A percentile compares a stretch with the other conserved stretches of the same genome.
Conservation (phyloP, 1,140 invertebrate species). For the Drosophila ananassae region DNA sequence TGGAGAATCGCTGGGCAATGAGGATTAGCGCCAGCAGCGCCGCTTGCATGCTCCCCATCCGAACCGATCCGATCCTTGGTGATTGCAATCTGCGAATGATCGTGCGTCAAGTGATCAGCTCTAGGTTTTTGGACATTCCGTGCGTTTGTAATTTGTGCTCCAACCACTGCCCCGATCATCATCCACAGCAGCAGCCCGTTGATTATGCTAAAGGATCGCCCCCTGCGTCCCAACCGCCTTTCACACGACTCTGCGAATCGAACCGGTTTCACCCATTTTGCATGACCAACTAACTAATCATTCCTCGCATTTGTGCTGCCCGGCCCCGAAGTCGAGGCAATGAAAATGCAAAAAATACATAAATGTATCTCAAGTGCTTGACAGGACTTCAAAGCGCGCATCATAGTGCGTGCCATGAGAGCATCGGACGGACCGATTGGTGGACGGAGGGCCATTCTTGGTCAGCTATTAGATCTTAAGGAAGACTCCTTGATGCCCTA, state of each 20-base stretch:
- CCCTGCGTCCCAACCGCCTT: constrained; percentile 1
- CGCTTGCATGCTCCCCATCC: constrained; percentile 41
- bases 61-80: constrained; percentile 16
- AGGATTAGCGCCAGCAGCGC: constrained; percentile 47
- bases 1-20: constrained; percentile 30
- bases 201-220: constrained; percentile 73
- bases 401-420: constrained; percentile 76
- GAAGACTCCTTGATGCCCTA: constrained; percentile 24
- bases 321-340: constrained; percentile 50
- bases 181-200: constrained; percentile 35
- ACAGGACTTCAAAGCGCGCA: constrained; percentile 81
- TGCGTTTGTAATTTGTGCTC: constrained; percentile 71
- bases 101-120: constrained; percentile 54
- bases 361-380: constrained; percentile 82
- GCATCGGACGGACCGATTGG: constrained; percentile 34
- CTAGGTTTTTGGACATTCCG: constrained; percentile 58
- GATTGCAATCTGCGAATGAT: constrained; percentile 67
- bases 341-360: constrained; percentile 81
- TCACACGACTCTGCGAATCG: constrained; percentile 12
- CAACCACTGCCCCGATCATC: constrained; percentile 47
- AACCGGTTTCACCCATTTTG: constrained; percentile 78
- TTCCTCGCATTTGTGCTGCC: constrained; percentile 62
- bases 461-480: not conserved
- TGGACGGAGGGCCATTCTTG: constrained; percentile 18
- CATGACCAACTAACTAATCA: constrained; percentile 79